A percentile compares a stretch with the other conserved stretches of the same genome.
Evolutionary conservation across 2,888 invertebrate species (phyloP).

Genomic region (Monoplex corrugatus): DNA sequence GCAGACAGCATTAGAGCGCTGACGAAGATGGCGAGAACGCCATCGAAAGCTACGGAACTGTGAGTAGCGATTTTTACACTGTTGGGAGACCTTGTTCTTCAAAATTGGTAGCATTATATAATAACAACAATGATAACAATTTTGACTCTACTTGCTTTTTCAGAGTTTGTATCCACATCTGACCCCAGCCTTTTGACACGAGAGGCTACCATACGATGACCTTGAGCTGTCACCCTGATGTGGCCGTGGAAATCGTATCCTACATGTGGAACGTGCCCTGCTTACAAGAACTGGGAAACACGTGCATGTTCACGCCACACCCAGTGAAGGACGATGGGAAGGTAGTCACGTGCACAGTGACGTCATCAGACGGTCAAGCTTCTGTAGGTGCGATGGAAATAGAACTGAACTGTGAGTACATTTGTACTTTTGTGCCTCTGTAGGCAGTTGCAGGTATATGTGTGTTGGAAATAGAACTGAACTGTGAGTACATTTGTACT

Average conservation of each 20-base stretch:
- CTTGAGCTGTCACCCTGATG: neutral
- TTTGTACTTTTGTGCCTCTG: no score
- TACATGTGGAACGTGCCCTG: neutral
- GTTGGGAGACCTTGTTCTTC: no score
- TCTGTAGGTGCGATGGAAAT: neutral
- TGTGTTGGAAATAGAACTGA: no score
- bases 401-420: neutral
- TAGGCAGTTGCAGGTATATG: no score
- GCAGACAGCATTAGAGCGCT: no score
- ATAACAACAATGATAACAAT: no score
- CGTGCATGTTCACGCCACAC: neutral
- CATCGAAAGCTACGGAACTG: no score
- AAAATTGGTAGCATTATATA: no score
- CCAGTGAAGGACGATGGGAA: neutral
- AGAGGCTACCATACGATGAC: neutral
- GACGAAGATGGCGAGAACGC: no score
- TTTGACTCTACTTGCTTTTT: no score
- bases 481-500: no score
- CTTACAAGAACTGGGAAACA: neutral
- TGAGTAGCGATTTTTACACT: no score
- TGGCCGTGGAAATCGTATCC: neutral
- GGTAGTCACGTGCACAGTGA: slow-evolving; percentile 14
- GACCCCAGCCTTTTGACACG: neutral
- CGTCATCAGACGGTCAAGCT: neutral
- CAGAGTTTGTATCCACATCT: neutral